Percentiles rank a stretch among this genome's conserved stretches.
These are phyloP conservation scores for Caenorhabditis sp. DNA, from an alignment of 2,888 invertebrate genomes.

Conservation along the genomic window DNA sequence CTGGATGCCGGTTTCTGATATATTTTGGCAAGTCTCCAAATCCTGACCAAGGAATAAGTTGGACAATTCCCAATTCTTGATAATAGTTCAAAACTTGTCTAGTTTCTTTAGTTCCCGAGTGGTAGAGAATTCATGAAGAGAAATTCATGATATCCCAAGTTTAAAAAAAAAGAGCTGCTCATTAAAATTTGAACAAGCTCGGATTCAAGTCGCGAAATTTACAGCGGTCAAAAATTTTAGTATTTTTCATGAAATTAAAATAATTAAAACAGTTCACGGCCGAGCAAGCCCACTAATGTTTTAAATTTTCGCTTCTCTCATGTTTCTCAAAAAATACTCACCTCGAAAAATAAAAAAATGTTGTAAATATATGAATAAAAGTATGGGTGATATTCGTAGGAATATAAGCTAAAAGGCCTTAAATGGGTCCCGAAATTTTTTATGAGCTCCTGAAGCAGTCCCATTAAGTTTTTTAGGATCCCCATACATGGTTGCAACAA, in stretches of 20 bases:
- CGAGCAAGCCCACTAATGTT: background rate
- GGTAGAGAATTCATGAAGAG: constrained; percentile 47
- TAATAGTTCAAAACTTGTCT: constrained; percentile 41
- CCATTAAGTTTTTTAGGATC: too few relatives aligned
- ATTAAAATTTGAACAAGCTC: constrained; percentile 13
- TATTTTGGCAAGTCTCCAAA: constrained; percentile 10
- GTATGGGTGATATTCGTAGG: too few relatives aligned
- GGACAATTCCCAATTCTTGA: constrained; percentile 16
- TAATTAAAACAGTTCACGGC: too few relatives aligned
- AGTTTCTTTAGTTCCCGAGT: constrained; percentile 40
- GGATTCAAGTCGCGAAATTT: too few relatives aligned
- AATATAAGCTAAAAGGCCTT: too few relatives aligned
- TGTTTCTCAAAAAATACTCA: too few relatives aligned
- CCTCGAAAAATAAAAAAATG: constrained; percentile 24
- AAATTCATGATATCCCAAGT: constrained; percentile 45
- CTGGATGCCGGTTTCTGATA: background rate
- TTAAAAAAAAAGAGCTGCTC: constrained; percentile 34
- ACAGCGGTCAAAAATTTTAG: too few relatives aligned
- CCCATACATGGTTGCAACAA: too few relatives aligned
- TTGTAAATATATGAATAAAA: constrained; percentile 32
- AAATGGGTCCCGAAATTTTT: too few relatives aligned
- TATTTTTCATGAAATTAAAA: too few relatives aligned
- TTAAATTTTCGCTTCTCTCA: background rate
- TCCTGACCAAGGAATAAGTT: constrained; percentile 22
- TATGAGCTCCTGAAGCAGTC: too few relatives aligned